Evolutionary conservation across 2,797 vertebrate species (phyloP).

Genomic region (Diglossa cyanea): DNA sequence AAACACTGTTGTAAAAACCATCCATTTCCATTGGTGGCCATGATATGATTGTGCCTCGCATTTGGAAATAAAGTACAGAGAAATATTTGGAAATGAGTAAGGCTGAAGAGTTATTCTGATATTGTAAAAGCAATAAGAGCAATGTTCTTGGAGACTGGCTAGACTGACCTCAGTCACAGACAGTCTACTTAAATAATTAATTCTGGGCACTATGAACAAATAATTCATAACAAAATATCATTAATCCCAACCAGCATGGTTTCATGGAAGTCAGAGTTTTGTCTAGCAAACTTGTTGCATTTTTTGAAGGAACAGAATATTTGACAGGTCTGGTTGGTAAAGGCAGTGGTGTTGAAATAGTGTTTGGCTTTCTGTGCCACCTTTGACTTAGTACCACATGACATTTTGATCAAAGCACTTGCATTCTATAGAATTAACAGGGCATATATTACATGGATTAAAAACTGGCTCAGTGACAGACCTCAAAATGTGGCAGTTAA

Average conservation of each 20-base stretch:
- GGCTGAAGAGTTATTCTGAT: not conserved
- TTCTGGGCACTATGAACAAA: conserved; percentile 36
- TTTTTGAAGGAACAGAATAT: not conserved
- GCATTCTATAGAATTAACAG: conserved; percentile 50
- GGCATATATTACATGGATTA: conserved; percentile 49
- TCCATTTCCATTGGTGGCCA: not conserved
- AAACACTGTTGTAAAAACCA: not conserved
- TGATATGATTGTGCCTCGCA: not conserved
- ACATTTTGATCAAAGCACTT: conserved; percentile 39
- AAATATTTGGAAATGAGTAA: not conserved
- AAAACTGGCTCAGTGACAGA: conserved; percentile 29
- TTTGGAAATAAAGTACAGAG: not conserved
- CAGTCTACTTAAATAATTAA: conserved; percentile 55
- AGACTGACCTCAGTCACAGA: conserved; percentile 51
- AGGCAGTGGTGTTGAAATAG: not conserved
- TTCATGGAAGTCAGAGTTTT: not conserved
- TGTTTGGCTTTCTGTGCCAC: not conserved
- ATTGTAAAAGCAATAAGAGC: not conserved
- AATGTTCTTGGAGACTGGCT: conserved; percentile 1
- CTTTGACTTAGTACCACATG: not conserved
- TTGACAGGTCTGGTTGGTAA: not conserved
- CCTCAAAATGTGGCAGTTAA: not conserved
- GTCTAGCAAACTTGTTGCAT: not conserved
- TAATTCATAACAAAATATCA: conserved; percentile 50
- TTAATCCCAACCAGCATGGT: not conserved